phyloP scores from a whole-genome alignment of 2,797 vertebrate genomes.

The Gallinago stenura region DNA sequence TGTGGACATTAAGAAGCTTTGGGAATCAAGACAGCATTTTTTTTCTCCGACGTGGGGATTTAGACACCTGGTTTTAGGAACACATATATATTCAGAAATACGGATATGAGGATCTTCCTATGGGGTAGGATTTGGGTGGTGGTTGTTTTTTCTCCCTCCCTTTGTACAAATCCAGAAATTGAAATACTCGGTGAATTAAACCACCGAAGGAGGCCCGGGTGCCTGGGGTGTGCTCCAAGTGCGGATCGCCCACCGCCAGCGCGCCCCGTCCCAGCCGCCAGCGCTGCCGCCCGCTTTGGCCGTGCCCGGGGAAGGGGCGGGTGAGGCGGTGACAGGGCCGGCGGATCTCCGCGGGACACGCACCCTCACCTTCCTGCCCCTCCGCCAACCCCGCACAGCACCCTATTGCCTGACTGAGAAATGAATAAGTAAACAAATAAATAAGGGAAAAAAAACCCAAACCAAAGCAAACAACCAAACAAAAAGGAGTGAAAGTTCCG shows the following conservation, averaged over 20 bases:
- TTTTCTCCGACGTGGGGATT: neutral
- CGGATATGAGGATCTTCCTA: rapidly evolving
- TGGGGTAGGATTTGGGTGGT: neutral
- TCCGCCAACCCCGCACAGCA: no score
- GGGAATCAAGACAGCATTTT: neutral
- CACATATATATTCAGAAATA: neutral
- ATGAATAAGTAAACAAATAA: rapidly evolving
- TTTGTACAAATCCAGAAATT: neutral
- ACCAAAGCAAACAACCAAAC: neutral
- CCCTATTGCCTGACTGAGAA: neutral
- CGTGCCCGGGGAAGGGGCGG: neutral
- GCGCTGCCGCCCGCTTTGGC: neutral
- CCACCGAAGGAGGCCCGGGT: neutral
- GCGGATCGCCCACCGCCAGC: rapidly evolving
- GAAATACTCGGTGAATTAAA: neutral
- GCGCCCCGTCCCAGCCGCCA: rapidly evolving
- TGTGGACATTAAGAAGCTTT: neutral
- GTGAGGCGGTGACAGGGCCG: no score
- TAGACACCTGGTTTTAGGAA: neutral
- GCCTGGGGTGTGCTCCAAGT: rapidly evolving
- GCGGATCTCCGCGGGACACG: rapidly evolving
- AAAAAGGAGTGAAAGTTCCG: rapidly evolving
- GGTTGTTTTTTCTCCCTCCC: rapidly evolving
- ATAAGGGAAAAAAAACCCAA: neutral
- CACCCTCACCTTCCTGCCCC: neutral